Evolutionary conservation across 92 coral and sea anemone genomes (phyloP).

Genomic region (Desmophyllum pertusum): DNA sequence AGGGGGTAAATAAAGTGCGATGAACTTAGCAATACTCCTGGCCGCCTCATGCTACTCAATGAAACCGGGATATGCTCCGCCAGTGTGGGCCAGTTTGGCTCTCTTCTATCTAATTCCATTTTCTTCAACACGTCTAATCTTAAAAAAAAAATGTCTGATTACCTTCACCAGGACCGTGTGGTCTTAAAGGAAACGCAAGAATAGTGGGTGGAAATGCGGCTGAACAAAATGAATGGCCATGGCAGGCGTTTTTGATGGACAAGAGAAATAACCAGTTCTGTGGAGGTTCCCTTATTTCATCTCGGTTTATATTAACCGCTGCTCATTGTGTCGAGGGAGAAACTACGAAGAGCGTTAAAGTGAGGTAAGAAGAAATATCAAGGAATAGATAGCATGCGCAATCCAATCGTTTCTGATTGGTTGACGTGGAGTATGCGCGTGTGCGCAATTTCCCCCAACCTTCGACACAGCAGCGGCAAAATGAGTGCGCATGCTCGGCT

Average conservation of each 20-base stretch:
- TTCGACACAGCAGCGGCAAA: too few relatives aligned
- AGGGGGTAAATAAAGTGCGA: too few relatives aligned
- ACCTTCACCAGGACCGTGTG: slow-evolving; percentile 46
- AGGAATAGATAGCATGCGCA: too few relatives aligned
- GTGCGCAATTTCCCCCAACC: too few relatives aligned
- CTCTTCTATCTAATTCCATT: too few relatives aligned
- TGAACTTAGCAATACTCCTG: too few relatives aligned
- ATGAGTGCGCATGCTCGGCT: too few relatives aligned
- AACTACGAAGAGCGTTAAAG: slow-evolving; percentile 2
- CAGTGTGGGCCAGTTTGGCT: too few relatives aligned
- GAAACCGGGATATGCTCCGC: too few relatives aligned
- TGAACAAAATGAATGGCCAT: slow-evolving; percentile 35
- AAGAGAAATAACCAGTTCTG: slow-evolving; percentile 19
- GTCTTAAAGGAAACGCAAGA: slow-evolving; percentile 52
- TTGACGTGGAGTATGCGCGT: too few relatives aligned
- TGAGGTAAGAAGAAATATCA: slow-evolving; percentile 31
- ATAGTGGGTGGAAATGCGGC: slow-evolving; percentile 59
- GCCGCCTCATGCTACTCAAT: too few relatives aligned
- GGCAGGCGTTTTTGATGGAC: slow-evolving; percentile 42
- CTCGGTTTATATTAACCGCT: slow-evolving; percentile 31
- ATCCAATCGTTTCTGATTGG: too few relatives aligned
- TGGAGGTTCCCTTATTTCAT: slow-evolving; percentile 36
- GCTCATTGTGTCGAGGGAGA: slow-evolving; percentile 40
- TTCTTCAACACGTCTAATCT: neutral
- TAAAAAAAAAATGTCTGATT: neutral